These are phyloP conservation scores for Drepana falcataria DNA, from an alignment of 2,888 invertebrate species.

Conservation along the genomic window DNA sequence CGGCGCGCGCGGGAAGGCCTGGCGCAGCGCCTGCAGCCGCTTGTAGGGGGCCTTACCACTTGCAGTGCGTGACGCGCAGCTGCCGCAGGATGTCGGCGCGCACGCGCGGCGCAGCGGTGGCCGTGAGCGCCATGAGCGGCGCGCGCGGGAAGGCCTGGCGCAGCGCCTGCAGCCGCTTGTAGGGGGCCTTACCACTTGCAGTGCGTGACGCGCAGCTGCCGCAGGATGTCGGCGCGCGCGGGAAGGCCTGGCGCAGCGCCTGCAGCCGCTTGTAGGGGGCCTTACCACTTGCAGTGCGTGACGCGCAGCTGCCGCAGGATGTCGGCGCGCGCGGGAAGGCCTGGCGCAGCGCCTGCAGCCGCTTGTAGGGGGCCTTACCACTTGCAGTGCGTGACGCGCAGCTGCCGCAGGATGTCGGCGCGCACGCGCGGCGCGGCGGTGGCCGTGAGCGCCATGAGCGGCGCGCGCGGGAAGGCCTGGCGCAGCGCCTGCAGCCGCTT, in stretches of 20 bases:
- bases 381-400: conserved; percentile 67
- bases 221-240: too few species aligned
- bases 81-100: conserved; percentile 93
- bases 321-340: too few species aligned
- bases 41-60: conserved; percentile 30
- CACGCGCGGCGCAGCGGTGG: conserved; percentile 96
- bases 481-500: conserved; percentile 87
- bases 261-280: too few species aligned
- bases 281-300: too few species aligned
- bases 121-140: conserved; percentile 93
- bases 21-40: conserved; percentile 84
- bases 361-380: conserved; percentile 13
- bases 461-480: conserved; percentile 75
- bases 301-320: too few species aligned
- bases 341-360: too few species aligned
- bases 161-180: conserved; percentile 84
- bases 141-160: conserved; percentile 77
- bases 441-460: conserved; percentile 94
- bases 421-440: conserved; percentile 96
- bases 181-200: too few species aligned
- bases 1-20: conserved; percentile 79
- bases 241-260: too few species aligned
- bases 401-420: conserved; percentile 91
- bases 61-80: conserved; percentile 70
- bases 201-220: too few species aligned